phyloP scores from a whole-genome alignment of 2,888 invertebrate genomes.

The Biston stratarius region DNA sequence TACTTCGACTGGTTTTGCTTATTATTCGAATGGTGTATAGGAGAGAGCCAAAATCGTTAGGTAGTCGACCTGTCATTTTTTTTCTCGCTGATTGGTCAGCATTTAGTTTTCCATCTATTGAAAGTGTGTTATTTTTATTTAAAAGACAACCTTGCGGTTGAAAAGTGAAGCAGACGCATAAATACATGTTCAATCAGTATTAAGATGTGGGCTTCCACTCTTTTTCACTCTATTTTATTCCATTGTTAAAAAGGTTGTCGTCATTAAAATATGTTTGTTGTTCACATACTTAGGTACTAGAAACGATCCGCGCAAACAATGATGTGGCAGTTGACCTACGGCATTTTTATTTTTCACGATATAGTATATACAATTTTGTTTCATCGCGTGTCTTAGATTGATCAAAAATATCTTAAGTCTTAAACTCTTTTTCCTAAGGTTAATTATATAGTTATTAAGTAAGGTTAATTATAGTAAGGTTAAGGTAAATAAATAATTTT shows the following conservation, averaged over 20 bases:
- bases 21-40: constrained; percentile 76
- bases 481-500: no score
- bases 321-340: constrained; percentile 10
- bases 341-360: not conserved
- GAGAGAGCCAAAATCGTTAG: constrained; percentile 65
- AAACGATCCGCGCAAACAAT: constrained; percentile 27
- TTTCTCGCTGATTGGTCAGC: constrained; percentile 18
- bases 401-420: not conserved
- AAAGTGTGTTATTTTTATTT: constrained; percentile 1
- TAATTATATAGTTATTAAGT: no score
- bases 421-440: not conserved
- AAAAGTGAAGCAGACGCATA: constrained; percentile 37
- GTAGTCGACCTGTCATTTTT: constrained; percentile 56
- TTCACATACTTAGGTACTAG: constrained; percentile 21
- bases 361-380: not conserved
- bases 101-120: not conserved
- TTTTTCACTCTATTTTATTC: constrained; percentile 60
- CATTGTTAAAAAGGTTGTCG: constrained; percentile 51
- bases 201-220: constrained; percentile 19
- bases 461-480: no score
- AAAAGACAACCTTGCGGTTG: constrained; percentile 6
- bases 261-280: constrained; percentile 35
- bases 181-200: constrained; percentile 45
- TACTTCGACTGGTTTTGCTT: constrained; percentile 80
- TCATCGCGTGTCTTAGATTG: not conserved